Evolutionary conservation across 1,140 invertebrate genomes (phyloP), one percentile per base, ranked within the genome.

Genomic region (Drosophila littoralis): DNA sequence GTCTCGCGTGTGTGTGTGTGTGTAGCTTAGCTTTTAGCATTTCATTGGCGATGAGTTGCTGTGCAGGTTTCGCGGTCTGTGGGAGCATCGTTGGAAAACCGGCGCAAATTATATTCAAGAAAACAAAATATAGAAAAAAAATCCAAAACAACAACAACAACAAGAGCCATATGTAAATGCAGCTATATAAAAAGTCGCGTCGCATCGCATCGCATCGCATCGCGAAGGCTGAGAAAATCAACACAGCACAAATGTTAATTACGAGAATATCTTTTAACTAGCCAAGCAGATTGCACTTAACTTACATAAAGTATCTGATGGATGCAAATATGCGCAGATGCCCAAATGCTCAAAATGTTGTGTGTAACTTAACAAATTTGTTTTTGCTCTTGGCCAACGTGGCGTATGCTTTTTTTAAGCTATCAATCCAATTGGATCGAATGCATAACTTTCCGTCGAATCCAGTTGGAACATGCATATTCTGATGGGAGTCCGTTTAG

Each of bases 181-280:
- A 63, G n/a, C 59, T 71, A 72, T 65, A 84, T 75, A 71, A 75
- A 88, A 76, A 88, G 67, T 77, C 59, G 54, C 61, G 43, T 55
- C 70, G 42, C 57, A 22, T 9, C 50, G 58, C 64, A 33, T 45
- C 45, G 52, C 60, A 35, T 33, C 48, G 67, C 59, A 50, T 28
- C 22, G 46, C 81, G 88, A 91, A 91, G 88, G 88, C 88, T 91
- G 88, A 84, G 88, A 91, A 91, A 91, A 91, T 91, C 73, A 79
- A 77, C 67, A 76, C 73, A 63, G 70, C 79, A 80, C 75, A 91
- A 91, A 91, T 91, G 83, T 91, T 89, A 91, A 90, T 81, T 90
- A 81, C 82, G 77, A 83, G 61, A 74, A 74, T 74, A 74, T 74
- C 71, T 74, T 61, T 54, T 69, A 67, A 60, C 70, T 60, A 58